Base-by-base conservation (phyloP, 2,888 invertebrate species). In the Calliscelio sp. region DNA sequence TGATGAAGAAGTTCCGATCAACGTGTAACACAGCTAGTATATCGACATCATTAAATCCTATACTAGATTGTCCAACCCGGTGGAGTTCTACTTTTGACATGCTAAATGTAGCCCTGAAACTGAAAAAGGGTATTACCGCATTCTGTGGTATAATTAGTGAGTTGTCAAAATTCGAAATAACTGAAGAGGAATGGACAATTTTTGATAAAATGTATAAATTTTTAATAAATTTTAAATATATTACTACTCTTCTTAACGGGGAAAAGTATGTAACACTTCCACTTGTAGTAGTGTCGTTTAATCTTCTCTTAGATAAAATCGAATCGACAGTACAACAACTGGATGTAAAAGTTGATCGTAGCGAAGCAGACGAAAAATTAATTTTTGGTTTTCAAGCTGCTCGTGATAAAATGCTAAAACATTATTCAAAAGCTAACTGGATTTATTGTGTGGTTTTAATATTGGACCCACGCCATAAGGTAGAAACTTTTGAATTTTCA, bases 51-150 rank as follows among this genome's bases (percentile, higher is more conserved):
- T 0, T 84, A 66, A 44, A 53, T 32, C 73, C 77, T 16, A 78
- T 66, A 18, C 44, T 85, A 16, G 83, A 84, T 32, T 68, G 68
- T 41, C 41, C 71, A 24, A 86, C 84, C n/a, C 49, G 84, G 20
- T 87, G 86, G 83, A 84, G 80, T 35, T 85, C 81, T 0, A 87
- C 85, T 3, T 44, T 59, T 22, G 83, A 83, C 41, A 85, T 85
- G 84, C 41, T 86, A 46, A 68, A 66, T 10, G 38, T 75, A 44
- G 79, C 71, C 20, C 53, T 85, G 32, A 79, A 80, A 70, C 41
- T 85, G 41, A 85, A 80, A 74, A 65, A 55, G 41, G 53, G 49
- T 28, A 49, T 66, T 2, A 32, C 28, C 35, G 28, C 51, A 24
- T 24, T 66, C 28, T 66, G 51, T 32, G 14, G 20, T 49, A 66